Conservation (phyloP, 2,113 vertebrate genomes). For the Pantherophis guttatus region DNA sequence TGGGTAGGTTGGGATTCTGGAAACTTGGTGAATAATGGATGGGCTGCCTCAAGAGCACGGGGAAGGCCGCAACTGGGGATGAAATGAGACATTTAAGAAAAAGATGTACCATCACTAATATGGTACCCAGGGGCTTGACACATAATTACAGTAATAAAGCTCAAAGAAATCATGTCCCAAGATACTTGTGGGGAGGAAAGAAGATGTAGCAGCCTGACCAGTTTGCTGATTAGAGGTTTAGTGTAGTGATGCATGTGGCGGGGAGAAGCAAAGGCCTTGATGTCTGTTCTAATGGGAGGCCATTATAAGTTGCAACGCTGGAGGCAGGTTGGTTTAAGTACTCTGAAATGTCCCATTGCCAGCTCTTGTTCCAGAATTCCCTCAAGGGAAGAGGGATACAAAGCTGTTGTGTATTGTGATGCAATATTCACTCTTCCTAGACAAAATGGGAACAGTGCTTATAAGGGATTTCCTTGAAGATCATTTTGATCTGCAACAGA, state of each 20-base stretch:
- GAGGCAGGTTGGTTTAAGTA: background rate
- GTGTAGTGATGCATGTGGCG: background rate
- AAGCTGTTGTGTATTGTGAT: background rate
- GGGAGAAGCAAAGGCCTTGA: background rate
- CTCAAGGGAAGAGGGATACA: background rate
- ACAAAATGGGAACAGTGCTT: background rate
- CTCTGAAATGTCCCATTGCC: background rate
- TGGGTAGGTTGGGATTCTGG: background rate
- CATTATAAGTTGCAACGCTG: background rate
- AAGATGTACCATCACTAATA: background rate
- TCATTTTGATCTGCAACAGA: background rate
- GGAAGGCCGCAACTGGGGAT: background rate
- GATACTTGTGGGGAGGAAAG: background rate
- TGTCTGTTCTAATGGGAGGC: background rate
- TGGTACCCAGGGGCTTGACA: background rate
- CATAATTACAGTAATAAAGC: background rate
- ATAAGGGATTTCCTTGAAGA: background rate
- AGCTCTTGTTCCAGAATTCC: background rate
- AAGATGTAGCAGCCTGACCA: background rate
- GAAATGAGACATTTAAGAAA: background rate
- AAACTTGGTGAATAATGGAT: background rate
- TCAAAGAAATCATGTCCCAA: background rate
- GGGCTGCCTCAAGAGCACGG: background rate
- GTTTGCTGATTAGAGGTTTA: background rate
- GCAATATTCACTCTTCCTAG: background rate